phyloP scores from a whole-genome alignment of 2,888 invertebrate genomes.

The Epinotia ramella region DNA sequence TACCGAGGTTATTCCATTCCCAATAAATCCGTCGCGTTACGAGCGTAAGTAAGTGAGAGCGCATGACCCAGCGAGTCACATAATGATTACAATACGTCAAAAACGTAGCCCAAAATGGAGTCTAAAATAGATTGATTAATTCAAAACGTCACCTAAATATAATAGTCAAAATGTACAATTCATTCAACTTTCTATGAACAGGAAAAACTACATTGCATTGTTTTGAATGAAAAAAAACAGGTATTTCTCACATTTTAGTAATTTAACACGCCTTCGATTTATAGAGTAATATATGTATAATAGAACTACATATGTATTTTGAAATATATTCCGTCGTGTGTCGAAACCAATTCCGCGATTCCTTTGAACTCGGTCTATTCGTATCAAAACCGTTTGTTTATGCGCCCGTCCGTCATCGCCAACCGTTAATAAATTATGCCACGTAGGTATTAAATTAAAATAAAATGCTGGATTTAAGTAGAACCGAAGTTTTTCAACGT shows the following conservation, averaged over 20 bases:
- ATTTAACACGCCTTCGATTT: background rate
- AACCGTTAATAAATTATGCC: slow-evolving; percentile 40
- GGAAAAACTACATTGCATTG: background rate
- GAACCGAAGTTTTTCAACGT: background rate
- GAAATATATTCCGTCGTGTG: slow-evolving; percentile 16
- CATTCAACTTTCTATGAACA: background rate
- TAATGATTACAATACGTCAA: too few species aligned
- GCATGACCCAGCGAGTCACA: too few species aligned
- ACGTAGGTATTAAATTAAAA: slow-evolving; percentile 37
- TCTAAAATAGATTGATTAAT: too few species aligned
- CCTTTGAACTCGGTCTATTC: slow-evolving; percentile 43
- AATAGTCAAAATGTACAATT: background rate
- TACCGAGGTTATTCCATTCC: background rate
- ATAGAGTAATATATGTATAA: slow-evolving; percentile 1
- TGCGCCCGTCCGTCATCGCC: slow-evolving; percentile 38
- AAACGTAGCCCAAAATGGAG: too few species aligned
- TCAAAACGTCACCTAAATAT: too few species aligned
- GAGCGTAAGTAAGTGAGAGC: too few species aligned
- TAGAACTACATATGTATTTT: slow-evolving; percentile 9
- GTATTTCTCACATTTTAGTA: background rate
- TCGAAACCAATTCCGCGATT: slow-evolving; percentile 29
- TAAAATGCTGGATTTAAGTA: background rate
- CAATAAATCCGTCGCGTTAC: too few species aligned
- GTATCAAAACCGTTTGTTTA: slow-evolving; percentile 37
- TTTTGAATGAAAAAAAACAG: background rate